Conservation (phyloP, 2,888 invertebrate genomes). For the Volucella zonaria region DNA sequence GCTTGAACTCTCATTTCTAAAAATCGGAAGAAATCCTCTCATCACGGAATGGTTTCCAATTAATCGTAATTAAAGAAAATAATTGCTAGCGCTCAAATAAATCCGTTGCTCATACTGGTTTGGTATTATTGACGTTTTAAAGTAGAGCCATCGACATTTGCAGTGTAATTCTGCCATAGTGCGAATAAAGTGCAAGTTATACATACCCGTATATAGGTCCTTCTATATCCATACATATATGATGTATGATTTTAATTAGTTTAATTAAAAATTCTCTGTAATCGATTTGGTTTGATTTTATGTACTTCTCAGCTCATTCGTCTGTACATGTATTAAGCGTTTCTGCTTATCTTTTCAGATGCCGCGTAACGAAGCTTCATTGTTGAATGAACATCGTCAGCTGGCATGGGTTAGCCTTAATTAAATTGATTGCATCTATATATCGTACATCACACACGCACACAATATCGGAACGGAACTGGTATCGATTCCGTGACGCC, state of each 20-base stretch:
- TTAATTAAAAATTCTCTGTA: conserved; percentile 30
- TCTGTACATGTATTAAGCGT: conserved; percentile 38
- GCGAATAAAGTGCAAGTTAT: background rate
- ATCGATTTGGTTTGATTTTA: background rate
- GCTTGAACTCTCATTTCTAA: too few species aligned
- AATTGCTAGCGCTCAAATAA: too few species aligned
- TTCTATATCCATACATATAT: background rate
- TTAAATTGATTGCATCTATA: conserved; percentile 68
- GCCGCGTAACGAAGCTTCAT: conserved; percentile 54
- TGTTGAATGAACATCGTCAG: conserved; percentile 59
- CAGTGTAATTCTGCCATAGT: too few species aligned
- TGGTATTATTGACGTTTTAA: too few species aligned
- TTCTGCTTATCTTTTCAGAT: conserved; percentile 64
- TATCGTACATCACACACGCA: conserved; percentile 27
- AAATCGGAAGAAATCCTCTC: too few species aligned
- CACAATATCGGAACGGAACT: conserved; percentile 60
- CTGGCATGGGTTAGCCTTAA: conserved; percentile 71
- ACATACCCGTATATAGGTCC: background rate
- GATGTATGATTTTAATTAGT: conserved; percentile 24
- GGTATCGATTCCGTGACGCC: conserved; percentile 68
- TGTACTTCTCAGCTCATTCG: background rate
- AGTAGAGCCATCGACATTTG: too few species aligned
- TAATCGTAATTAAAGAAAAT: too few species aligned
- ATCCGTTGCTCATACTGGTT: too few species aligned
- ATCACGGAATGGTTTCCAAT: too few species aligned